Conservation (phyloP, 2,797 vertebrate genomes). For the Dryobates pubescens region DNA sequence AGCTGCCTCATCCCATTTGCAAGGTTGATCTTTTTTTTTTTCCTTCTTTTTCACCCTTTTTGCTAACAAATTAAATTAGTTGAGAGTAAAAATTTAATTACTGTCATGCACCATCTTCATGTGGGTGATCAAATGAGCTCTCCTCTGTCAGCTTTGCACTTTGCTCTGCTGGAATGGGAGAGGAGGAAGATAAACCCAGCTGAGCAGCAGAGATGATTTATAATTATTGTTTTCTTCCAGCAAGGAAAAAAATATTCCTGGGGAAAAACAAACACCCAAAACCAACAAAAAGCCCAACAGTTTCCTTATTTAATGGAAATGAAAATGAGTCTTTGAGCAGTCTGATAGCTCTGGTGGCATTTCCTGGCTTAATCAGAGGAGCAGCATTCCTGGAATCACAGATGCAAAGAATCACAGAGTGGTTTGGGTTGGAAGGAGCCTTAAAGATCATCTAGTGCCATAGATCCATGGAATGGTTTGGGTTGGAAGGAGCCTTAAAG, state of each 20-base stretch:
- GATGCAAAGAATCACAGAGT: too few relatives aligned
- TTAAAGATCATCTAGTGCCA: too few relatives aligned
- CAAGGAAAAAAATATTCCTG: neutral
- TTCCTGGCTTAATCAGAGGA: neutral
- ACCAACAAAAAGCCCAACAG: too few relatives aligned
- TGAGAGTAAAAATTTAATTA: slow-evolving; percentile 75
- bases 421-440: too few relatives aligned
- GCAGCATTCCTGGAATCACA: too few relatives aligned
- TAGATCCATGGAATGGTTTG: too few relatives aligned
- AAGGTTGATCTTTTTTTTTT: slow-evolving; percentile 31
- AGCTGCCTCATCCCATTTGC: slow-evolving; percentile 45
- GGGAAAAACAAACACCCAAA: neutral
- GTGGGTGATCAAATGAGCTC: slow-evolving; percentile 53
- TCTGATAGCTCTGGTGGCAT: neutral
- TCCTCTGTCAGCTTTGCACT: slow-evolving; percentile 15
- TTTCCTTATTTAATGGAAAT: neutral
- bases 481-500: too few relatives aligned
- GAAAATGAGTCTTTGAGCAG: neutral
- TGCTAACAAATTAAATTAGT: slow-evolving; percentile 76
- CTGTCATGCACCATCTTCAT: slow-evolving; percentile 49
- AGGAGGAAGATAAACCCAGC: slow-evolving; percentile 10
- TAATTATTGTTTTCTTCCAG: slow-evolving; percentile 27
- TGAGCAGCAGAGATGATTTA: slow-evolving; percentile 6
- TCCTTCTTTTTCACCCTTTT: slow-evolving; percentile 24
- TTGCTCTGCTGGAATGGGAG: neutral